These are phyloP conservation scores for Okapia johnstoni DNA, from an alignment of 2,113 vertebrate genomes.

Conservation along the genomic window DNA sequence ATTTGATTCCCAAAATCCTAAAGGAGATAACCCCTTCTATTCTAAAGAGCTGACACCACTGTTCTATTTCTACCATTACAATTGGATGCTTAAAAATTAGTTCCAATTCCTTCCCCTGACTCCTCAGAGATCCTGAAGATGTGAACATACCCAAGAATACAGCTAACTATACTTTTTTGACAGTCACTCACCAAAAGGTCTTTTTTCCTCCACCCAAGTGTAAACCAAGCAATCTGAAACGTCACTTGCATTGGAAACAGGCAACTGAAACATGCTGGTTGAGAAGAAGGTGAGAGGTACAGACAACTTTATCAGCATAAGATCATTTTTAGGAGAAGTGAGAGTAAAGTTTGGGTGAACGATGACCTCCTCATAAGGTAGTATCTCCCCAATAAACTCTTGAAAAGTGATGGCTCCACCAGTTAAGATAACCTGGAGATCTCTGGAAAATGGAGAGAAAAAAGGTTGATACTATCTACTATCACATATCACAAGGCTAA, in stretches of 20 bases:
- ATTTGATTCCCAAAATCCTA: neutral
- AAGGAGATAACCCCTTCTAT: neutral
- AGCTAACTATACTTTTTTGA: neutral
- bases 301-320: slow-evolving; percentile 45
- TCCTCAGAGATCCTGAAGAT: neutral
- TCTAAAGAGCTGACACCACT: neutral
- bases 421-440: slow-evolving; percentile 6
- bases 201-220: neutral
- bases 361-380: slow-evolving; percentile 34
- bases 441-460: neutral
- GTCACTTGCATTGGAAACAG: neutral
- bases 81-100: neutral
- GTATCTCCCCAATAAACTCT: neutral
- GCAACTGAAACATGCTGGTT: neutral
- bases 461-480: neutral
- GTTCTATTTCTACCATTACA: neutral
- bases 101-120: neutral
- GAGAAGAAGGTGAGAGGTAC: neutral
- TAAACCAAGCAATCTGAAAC: neutral
- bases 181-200: neutral
- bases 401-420: neutral
- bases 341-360: slow-evolving; percentile 10
- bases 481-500: neutral
- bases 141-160: neutral
- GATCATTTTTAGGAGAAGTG: slow-evolving; percentile 29